Conservation (phyloP, 2,113 vertebrate species). For the Lanius ludovicianus region DNA sequence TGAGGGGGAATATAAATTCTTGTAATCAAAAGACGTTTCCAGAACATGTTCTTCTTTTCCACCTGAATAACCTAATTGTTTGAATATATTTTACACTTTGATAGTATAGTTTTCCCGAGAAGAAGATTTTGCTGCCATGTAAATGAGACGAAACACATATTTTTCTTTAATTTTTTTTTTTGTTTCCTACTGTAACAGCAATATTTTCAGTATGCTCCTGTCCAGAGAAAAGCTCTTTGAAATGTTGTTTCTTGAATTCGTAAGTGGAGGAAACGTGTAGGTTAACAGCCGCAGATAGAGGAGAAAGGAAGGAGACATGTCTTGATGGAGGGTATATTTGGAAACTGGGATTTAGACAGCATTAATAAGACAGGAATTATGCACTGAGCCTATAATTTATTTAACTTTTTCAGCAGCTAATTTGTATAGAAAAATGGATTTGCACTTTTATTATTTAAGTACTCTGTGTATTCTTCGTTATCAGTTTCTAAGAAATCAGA, state of each 20-base stretch:
- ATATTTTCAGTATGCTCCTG: not conserved
- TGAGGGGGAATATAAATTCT: not conserved
- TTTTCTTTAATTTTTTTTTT: not conserved
- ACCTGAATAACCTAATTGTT: not conserved
- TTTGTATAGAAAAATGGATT: not conserved
- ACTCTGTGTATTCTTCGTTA: not conserved
- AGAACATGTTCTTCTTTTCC: not conserved
- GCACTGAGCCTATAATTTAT: not conserved
- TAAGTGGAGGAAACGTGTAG: not conserved
- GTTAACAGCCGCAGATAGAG: not conserved
- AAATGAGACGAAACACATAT: not conserved
- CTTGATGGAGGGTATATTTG: not conserved
- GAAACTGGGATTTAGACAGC: not conserved
- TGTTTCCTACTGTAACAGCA: not conserved
- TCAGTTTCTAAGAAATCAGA: not conserved
- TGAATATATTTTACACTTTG: not conserved
- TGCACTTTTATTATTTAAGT: not conserved
- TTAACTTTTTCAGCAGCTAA: not conserved
- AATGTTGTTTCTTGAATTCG: not conserved
- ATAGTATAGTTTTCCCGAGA: not conserved
- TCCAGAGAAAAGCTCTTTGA: not conserved
- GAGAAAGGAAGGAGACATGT: not conserved
- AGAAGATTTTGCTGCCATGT: not conserved
- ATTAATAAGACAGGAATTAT: constrained; percentile 8
- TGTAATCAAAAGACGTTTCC: not conserved